Conservation (phyloP, 2,797 vertebrate genomes). For the Perodicticus potto region DNA sequence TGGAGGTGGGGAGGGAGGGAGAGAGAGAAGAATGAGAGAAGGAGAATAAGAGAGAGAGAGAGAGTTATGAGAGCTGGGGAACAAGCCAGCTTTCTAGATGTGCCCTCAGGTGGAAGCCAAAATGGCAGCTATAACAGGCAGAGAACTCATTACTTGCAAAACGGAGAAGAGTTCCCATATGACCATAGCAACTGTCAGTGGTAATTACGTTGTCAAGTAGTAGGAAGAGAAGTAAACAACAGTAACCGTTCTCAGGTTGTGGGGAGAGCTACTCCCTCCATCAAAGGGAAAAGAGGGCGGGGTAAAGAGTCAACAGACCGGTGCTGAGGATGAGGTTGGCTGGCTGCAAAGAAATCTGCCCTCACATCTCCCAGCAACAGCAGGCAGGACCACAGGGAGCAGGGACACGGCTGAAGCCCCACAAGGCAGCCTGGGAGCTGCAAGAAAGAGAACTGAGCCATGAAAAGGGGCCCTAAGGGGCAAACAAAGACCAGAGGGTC, state of each 20-base stretch:
- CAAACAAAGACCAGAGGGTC: background rate
- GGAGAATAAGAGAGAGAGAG: background rate
- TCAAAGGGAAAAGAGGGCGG: background rate
- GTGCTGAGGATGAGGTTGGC: background rate
- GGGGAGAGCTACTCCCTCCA: background rate
- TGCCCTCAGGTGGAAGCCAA: background rate
- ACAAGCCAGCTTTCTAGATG: rapidly evolving
- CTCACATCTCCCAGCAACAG: background rate
- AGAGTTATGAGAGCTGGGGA: background rate
- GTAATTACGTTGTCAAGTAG: background rate
- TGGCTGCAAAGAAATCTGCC: rapidly evolving
- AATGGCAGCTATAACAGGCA: background rate
- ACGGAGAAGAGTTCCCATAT: background rate
- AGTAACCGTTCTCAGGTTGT: background rate
- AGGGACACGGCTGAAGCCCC: background rate
- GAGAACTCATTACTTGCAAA: background rate
- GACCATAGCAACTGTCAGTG: background rate
- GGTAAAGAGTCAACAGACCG: too few relatives aligned
- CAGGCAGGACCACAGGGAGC: background rate
- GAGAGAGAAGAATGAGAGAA: too few relatives aligned
- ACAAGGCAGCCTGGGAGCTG: background rate
- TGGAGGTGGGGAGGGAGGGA: background rate
- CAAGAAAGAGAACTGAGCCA: background rate
- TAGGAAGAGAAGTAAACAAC: background rate
- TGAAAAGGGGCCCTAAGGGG: background rate